Evolutionary conservation across 2,113 vertebrate genomes (phyloP).

Genomic region (Hylia prasina): DNA sequence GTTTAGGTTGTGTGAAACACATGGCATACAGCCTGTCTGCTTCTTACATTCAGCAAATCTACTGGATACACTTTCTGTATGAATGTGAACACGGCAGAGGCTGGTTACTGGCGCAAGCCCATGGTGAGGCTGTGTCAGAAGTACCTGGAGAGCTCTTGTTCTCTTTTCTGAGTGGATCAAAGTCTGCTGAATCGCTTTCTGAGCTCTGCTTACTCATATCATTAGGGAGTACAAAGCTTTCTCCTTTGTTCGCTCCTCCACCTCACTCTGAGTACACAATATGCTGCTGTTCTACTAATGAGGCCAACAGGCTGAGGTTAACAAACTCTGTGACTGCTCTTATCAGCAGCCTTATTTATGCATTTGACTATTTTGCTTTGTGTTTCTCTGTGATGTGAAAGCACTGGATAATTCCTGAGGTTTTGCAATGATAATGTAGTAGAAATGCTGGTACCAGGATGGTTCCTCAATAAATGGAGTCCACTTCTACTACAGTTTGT

Average conservation of each 20-base stretch:
- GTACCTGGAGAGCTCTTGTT: neutral
- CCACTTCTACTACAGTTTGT: neutral
- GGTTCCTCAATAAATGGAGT: neutral
- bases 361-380: constrained; percentile 25
- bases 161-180: constrained; percentile 11
- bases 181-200: neutral
- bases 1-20: neutral
- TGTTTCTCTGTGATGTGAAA: neutral
- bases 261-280: neutral
- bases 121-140: neutral
- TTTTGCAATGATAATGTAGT: neutral
- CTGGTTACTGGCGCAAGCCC: neutral
- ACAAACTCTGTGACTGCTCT: neutral
- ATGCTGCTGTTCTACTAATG: neutral
- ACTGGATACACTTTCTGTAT: neutral
- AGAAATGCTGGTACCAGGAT: neutral
- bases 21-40: neutral
- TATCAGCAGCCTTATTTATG: constrained; percentile 36
- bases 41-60: neutral
- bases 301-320: constrained; percentile 10
- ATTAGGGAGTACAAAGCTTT: constrained; percentile 62
- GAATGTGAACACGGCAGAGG: neutral
- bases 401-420: neutral
- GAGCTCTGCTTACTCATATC: constrained; percentile 54
- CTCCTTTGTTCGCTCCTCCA: neutral